phyloP scores from a whole-genome alignment of 2,797 vertebrate species.

The Lerista edwardsae region DNA sequence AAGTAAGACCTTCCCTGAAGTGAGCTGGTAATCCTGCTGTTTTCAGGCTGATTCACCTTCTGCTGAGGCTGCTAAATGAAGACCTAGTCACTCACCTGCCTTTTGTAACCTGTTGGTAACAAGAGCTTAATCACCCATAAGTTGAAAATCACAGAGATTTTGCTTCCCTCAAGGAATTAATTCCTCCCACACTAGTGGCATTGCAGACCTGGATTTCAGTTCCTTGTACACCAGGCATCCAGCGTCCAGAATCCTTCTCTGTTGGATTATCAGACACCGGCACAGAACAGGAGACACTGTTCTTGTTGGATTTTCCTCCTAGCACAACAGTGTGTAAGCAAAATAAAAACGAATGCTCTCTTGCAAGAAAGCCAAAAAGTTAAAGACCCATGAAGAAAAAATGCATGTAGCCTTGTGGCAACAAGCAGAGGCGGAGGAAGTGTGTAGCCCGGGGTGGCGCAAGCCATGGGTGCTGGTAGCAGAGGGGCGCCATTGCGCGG shows the following conservation, averaged over 20 bases:
- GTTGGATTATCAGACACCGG: not conserved
- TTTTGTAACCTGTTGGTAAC: not conserved
- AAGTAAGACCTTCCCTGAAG: not conserved
- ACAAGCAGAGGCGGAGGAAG: too few relatives aligned
- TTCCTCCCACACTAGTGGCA: not conserved
- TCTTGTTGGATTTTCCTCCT: not conserved
- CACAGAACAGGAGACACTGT: not conserved
- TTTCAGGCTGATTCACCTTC: not conserved
- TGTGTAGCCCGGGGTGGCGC: too few relatives aligned
- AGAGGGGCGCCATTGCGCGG: too few relatives aligned
- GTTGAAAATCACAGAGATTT: not conserved
- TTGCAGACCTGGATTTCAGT: not conserved
- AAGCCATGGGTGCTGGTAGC: too few relatives aligned
- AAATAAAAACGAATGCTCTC: not conserved
- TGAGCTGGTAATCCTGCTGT: not conserved
- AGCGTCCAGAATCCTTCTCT: not conserved
- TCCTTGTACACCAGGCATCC: not conserved
- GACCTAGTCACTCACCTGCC: not conserved
- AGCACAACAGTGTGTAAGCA: too few relatives aligned
- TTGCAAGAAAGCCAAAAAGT: not conserved
- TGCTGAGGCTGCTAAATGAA: slow-evolving; percentile 13
- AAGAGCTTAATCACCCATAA: not conserved
- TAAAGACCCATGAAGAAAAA: not conserved
- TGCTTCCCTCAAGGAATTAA: not conserved
- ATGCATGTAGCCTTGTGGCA: too few relatives aligned